Base-by-base conservation (phyloP, 1,140 invertebrate species). In the Antheraea mylitta region DNA sequence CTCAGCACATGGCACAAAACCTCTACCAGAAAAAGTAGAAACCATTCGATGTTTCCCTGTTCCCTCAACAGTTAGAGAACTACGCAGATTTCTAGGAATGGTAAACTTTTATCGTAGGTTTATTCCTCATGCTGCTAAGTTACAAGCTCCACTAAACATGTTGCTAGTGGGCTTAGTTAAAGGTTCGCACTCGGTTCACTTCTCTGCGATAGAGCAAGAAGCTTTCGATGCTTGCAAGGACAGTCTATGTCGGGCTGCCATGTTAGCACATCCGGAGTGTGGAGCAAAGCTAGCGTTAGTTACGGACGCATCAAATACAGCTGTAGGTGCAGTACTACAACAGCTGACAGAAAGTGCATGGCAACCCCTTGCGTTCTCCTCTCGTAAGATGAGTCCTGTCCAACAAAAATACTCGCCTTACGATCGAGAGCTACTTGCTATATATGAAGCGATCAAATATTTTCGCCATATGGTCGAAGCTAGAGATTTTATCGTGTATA, bases 81-180 rank as follows among this genome's bases (percentile, higher is more conserved):
- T 48, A 13, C 11, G 45, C 7, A 6, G 45, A 3, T 7, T 48
- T 13, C 13, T 10, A 11, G 45, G 45, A 13, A 53, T 53, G 45
- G 0, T 53, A 6, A 92, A 91, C 59, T 92, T 85, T 71, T 91
- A 90, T 66, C 67, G 79, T n/a, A 58, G 74, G 9, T 87, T 76
- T 42, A 48, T 88, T 1, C 77, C 77, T 4, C 64, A 79, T 13
- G 81, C 81, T 11, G 79, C 84, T n/a, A 42, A 67, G 16, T 58
- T 64, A 7, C 73, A 77, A 61, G 70, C 68, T 0, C 69, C 66
- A 2, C 61, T 75, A 11, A 70, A 77, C 16, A 64, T 37, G 7
- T 66, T 74, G 10, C 42, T 75, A 2, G 58, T 37, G 6, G 73
- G 73, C 16, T 63, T 67, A 2, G 73, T 72, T 8, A 77, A 75